These are phyloP conservation scores for Chroicocephalus ridibundus DNA, from an alignment of 2,113 vertebrate species.

Conservation along the genomic window DNA sequence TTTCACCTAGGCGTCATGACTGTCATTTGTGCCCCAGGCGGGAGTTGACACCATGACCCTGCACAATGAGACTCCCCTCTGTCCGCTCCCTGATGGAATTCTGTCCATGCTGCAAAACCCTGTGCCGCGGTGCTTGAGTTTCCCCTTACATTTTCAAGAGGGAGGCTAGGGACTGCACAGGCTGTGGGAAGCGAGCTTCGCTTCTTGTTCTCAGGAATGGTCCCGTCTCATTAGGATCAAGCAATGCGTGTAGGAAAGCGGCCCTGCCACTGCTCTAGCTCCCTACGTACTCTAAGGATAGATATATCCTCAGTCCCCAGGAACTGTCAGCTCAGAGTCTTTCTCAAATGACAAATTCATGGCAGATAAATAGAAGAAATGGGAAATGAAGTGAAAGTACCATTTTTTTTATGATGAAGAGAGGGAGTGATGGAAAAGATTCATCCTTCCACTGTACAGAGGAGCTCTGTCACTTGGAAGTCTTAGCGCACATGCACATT, in stretches of 20 bases:
- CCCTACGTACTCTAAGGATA: background rate
- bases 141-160: background rate
- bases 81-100: background rate
- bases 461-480: background rate
- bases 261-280: background rate
- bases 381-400: conserved; percentile 1
- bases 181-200: background rate
- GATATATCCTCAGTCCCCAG: background rate
- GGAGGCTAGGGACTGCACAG: background rate
- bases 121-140: background rate
- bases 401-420: background rate
- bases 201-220: background rate
- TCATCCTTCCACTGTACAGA: background rate
- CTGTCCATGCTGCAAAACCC: background rate
- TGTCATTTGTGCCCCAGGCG: background rate
- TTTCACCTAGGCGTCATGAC: background rate
- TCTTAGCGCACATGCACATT: background rate
- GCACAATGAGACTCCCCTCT: background rate
- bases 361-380: conserved; percentile 9
- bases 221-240: background rate
- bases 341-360: conserved; percentile 13
- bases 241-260: background rate
- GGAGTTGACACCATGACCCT: background rate
- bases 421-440: background rate
- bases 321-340: conserved; percentile 14